A percentile compares a stretch with the other conserved stretches of the same genome.
Conservation (phyloP, 2,888 invertebrate genomes). For the Amaurobius ferox region DNA sequence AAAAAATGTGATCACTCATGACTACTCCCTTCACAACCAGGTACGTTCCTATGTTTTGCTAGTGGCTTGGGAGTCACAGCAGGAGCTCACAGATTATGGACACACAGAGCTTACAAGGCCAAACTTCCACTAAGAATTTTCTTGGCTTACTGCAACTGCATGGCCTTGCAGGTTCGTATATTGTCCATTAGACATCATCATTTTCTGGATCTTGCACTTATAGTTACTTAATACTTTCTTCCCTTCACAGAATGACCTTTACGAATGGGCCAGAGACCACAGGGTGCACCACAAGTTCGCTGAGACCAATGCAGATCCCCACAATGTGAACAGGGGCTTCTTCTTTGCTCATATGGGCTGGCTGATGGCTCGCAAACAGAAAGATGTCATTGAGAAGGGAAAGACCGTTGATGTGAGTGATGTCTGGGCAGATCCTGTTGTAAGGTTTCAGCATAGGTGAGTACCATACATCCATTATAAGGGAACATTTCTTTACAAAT, state of each 20-base stretch:
- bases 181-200: too few species aligned
- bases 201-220: too few species aligned
- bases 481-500: too few species aligned
- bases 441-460: constrained; percentile 80
- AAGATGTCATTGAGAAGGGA: constrained; percentile 79
- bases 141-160: constrained; percentile 78
- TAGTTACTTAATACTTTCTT: not conserved
- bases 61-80: constrained; percentile 78
- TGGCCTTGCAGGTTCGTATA: constrained; percentile 79
- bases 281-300: constrained; percentile 78
- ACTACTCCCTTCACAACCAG: too few species aligned
- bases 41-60: constrained; percentile 51
- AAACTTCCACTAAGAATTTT: constrained; percentile 78
- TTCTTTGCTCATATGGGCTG: constrained; percentile 81
- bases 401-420: constrained; percentile 79
- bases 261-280: constrained; percentile 78
- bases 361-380: constrained; percentile 79
- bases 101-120: constrained; percentile 80
- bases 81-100: constrained; percentile 80
- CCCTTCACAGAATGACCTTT: constrained; percentile 76
- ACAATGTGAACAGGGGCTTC: constrained; percentile 79
- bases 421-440: constrained; percentile 79
- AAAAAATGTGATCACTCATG: too few species aligned
- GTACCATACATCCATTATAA: too few species aligned
- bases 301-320: constrained; percentile 78